Percentiles rank a stretch among this genome's conserved stretches.
phyloP scores from a whole-genome alignment of 2,113 vertebrate species.

The Rhizomys pruinosus region DNA sequence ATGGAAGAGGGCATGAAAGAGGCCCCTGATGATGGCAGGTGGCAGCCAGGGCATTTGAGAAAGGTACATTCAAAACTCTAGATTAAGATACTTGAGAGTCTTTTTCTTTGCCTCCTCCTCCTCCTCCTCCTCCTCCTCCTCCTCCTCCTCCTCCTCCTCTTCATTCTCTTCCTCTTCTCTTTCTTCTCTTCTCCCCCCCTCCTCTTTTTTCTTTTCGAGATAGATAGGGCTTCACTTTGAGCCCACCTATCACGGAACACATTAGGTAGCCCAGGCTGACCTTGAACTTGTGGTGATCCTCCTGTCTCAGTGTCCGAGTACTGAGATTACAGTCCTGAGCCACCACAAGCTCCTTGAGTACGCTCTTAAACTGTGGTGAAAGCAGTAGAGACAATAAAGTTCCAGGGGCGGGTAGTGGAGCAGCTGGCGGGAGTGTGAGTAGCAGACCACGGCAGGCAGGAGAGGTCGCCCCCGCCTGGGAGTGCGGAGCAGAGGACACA shows the following conservation, averaged over 20 bases:
- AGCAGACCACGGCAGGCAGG: not conserved
- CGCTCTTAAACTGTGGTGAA: not conserved
- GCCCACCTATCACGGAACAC: too few relatives aligned
- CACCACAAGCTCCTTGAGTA: not conserved
- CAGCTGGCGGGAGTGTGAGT: not conserved
- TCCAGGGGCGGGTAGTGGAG: accelerated
- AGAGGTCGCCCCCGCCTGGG: not conserved
- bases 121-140: too few relatives aligned
- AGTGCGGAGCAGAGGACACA: accelerated
- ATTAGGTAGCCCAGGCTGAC: not conserved
- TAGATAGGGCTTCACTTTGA: not conserved
- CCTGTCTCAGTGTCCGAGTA: not conserved
- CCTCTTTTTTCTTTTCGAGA: accelerated
- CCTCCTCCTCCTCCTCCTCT: too few relatives aligned
- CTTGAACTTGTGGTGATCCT: not conserved
- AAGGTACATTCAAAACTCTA: not conserved
- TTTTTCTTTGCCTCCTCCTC: not conserved
- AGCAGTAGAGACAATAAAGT: not conserved
- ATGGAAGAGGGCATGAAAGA: not conserved
- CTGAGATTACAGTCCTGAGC: not conserved
- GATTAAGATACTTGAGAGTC: not conserved
- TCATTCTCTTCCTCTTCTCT: too few relatives aligned
- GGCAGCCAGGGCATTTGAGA: too few relatives aligned
- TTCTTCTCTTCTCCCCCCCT: not conserved
- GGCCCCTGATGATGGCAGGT: not conserved